phyloP scores from a whole-genome alignment of 1,140 invertebrate genomes.

The Anastatus disparis region DNA sequence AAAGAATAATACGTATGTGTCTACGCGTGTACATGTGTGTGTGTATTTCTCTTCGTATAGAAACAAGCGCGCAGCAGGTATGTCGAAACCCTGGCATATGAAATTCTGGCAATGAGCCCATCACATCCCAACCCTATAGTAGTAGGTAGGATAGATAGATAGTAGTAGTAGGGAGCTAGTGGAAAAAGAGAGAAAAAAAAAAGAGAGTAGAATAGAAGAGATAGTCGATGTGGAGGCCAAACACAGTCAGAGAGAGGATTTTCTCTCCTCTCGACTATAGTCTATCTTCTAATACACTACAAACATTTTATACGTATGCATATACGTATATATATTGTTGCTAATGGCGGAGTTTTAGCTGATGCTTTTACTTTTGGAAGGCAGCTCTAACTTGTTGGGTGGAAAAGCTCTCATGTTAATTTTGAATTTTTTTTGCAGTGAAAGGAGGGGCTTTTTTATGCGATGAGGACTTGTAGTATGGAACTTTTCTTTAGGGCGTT shows the following conservation, averaged over 20 bases:
- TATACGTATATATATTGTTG: too few species aligned
- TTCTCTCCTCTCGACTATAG: too few species aligned
- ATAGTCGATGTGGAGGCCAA: constrained; percentile 46
- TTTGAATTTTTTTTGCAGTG: neutral
- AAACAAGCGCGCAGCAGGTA: constrained; percentile 46
- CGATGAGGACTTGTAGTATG: neutral
- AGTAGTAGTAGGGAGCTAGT: constrained; percentile 40
- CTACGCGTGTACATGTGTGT: too few species aligned
- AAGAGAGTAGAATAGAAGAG: constrained; percentile 10
- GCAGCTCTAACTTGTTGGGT: too few species aligned
- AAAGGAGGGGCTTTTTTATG: neutral
- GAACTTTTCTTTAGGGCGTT: too few species aligned
- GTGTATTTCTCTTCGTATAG: too few species aligned
- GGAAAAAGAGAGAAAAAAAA: constrained; percentile 13
- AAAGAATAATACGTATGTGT: too few species aligned
- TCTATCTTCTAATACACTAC: too few species aligned
- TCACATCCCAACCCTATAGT: too few species aligned
- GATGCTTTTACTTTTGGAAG: constrained; percentile 39
- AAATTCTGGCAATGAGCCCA: constrained; percentile 52
- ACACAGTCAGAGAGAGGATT: constrained; percentile 46
- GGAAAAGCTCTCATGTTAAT: too few species aligned
- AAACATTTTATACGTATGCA: too few species aligned
- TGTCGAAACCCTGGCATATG: constrained; percentile 56
- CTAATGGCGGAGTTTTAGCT: too few species aligned
- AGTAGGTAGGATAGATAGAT: constrained; percentile 19